Conservation (phyloP, 2,797 vertebrate species). For the Labroides dimidiatus region DNA sequence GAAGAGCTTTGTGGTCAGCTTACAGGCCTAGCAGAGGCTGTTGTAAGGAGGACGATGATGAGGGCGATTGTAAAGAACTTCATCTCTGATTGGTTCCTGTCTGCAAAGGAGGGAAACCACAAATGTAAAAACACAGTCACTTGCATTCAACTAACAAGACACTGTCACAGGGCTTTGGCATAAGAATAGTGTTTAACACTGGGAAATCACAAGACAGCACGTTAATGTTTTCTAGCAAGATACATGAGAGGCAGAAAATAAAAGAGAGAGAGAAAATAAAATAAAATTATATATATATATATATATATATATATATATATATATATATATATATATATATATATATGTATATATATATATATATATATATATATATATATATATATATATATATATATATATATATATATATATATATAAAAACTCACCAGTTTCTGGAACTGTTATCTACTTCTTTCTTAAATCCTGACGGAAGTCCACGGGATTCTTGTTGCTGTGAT, state of each 20-base stretch:
- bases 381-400: too few species aligned
- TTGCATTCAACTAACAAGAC: not conserved
- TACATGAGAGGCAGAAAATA: not conserved
- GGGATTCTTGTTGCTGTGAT: slow-evolving; percentile 18
- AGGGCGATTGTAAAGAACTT: slow-evolving; percentile 51
- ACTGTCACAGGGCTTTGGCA: not conserved
- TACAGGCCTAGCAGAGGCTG: slow-evolving; percentile 59
- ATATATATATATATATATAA: too few species aligned
- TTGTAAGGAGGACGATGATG: slow-evolving; percentile 47
- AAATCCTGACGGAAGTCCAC: not conserved
- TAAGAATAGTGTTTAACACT: not conserved
- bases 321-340: too few species aligned
- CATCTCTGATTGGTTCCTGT: slow-evolving; percentile 60
- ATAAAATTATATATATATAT: too few species aligned
- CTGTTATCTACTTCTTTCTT: not conserved
- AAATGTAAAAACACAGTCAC: slow-evolving; percentile 39
- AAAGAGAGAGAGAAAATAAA: not conserved
- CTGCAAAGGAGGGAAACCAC: slow-evolving; percentile 28
- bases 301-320: too few species aligned
- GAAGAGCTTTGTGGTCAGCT: slow-evolving; percentile 24
- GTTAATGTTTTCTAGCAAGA: not conserved
- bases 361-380: too few species aligned
- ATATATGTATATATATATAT: too few species aligned
- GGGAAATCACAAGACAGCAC: too few species aligned
- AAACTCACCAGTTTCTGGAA: slow-evolving; percentile 23